Base-by-base conservation (phyloP, 2,888 invertebrate species). In the Leptogaster cylindrica region DNA sequence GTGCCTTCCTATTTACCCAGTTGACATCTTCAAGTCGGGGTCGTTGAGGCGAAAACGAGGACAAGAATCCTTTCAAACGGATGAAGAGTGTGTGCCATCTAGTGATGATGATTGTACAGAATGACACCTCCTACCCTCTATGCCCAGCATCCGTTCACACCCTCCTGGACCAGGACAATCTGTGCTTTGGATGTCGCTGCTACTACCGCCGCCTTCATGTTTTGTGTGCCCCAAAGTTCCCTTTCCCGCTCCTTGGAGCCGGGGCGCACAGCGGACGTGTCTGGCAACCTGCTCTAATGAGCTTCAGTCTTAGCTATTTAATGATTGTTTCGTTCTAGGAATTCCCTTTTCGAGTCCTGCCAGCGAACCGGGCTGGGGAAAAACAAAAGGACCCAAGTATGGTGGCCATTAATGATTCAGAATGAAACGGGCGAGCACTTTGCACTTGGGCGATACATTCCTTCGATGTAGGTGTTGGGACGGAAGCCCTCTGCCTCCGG, bases 381-480 rank as follows among this genome's bases (percentile, higher is more conserved):
- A 66, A 66, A 39, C 39, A 66, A 66, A 55, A 44, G 52, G 12
- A 25, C 39, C 20, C 27, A 55, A 52, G 52, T 66, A 44, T 55
- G 52, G 44, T 41, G 39, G 50, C 41, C 66, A 66, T 66, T 66
- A 66, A 55, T 66, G 52, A 66, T 66, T 66, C 66, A 66, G 51
- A 50, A 48, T 48, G 48, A 16, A 61, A 28, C 46, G 31, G 41
- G 28, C 44, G 23, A 48, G 64, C 48, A 64, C 48, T 64, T 64
- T 41, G 23, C 61, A 61, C 61, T 16, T 18, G 61, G 28, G 27
- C 44, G 44, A 27, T 44, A 44, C 36, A 16, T 61, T 55, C 36
- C 36, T 12, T 20, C 23, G 23, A 12, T 23, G 31, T 55, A 55
- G 55, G 55, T 39, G 55, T 39, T 55, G 25, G 23, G 12, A 55